phyloP scores from a whole-genome alignment of 1,140 invertebrate species.

The Cecropterus lyciades region DNA sequence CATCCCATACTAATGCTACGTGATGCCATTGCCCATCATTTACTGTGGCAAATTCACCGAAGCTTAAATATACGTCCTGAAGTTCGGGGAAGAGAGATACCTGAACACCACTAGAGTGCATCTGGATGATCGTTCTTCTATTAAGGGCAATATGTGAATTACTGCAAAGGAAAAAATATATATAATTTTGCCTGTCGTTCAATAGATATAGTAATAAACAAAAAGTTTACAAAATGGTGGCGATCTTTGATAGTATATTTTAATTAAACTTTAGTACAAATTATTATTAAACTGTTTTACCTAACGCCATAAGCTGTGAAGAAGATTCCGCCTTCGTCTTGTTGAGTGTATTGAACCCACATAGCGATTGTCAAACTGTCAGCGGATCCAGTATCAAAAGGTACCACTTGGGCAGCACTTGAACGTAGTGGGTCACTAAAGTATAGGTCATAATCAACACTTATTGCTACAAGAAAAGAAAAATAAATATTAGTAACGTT shows the following conservation, averaged over 20 bases:
- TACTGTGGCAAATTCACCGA: constrained; percentile 95
- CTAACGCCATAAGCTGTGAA: constrained; percentile 95
- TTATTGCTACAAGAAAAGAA: constrained; percentile 88
- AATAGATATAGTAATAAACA: too few species aligned
- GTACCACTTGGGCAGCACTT: constrained; percentile 94
- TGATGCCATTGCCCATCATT: constrained; percentile 99
- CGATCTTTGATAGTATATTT: too few species aligned
- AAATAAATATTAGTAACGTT: constrained; percentile 11
- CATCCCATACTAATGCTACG: constrained; percentile 96
- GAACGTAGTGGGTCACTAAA: constrained; percentile 95
- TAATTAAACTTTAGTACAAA: too few species aligned
- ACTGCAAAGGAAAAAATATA: constrained; percentile 70
- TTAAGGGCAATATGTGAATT: constrained; percentile 92
- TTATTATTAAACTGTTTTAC: constrained; percentile 51
- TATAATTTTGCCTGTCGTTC: neutral
- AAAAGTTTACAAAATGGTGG: too few species aligned
- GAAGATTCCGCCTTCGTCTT: constrained; percentile 96
- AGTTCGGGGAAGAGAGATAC: constrained; percentile 94
- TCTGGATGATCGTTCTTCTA: constrained; percentile 92
- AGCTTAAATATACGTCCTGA: constrained; percentile 95
- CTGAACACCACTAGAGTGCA: constrained; percentile 95
- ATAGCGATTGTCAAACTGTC: constrained; percentile 94
- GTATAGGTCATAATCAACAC: constrained; percentile 97
- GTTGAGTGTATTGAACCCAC: constrained; percentile 97
- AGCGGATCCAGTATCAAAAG: constrained; percentile 91